Base-by-base conservation (phyloP, 2,888 invertebrate species). In the Myopa tessellatipennis region DNA sequence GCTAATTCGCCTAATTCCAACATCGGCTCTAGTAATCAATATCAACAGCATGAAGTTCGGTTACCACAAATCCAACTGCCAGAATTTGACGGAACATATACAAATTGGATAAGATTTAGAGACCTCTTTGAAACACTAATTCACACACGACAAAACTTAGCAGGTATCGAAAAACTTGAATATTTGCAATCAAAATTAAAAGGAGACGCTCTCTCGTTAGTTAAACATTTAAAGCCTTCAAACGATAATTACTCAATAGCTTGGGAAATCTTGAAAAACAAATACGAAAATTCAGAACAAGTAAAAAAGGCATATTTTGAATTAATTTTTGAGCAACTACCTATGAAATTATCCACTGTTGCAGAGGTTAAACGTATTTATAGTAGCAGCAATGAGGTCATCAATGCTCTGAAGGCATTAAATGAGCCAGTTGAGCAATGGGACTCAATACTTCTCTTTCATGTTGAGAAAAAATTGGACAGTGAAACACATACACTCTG, bases 391-490 rank as follows among this genome's bases (percentile, higher is more conserved):
- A 45, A 76, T 4, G 75, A 78, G 60, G 34, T 38, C 18, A 74
- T 73, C 7, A 80, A 80, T 52, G 78, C 78, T 0, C 70, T 80
- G 16, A 80, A 70, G n/a, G 78, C 50, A 18, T 16, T 80, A 3
- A 76, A 76, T 50, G 63, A 65, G 12, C 63, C 76, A 34, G 73
- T 77, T 4, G 52, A 72, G 8, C 26, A 76, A 7, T 79, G 77
- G 78, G 70, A 78, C 58, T 16, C 71, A 50, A 34, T 80, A 14
- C 71, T 80, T 16, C 18, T 79, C 18, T 78, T 67, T 50, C 70
- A 74, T 16, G 58, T 80, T 40, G 76, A 78, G 40, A 77, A 78
- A 6, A 79, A 80, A 40, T n/a, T 79, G 16, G 78, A 79, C 40
- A 1, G 58, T 4, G 79, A 80, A 6, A 74, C 79, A 4, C 71